Evolutionary conservation across 2,888 invertebrate species (phyloP).

Genomic region (Geophilus truncorum): DNA sequence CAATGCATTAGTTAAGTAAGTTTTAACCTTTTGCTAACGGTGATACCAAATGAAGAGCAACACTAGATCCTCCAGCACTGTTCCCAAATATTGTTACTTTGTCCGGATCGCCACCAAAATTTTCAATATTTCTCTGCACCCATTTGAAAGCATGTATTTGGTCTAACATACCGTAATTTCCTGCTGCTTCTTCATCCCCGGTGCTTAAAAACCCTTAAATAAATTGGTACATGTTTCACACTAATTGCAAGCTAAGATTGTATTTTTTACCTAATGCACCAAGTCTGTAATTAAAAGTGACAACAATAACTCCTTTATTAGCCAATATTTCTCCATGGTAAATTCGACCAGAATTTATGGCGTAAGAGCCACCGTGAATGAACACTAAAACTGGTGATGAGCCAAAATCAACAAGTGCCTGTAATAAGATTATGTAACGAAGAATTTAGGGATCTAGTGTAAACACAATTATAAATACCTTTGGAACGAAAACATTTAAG

Average conservation of each 20-base stretch:
- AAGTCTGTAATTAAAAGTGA: slow-evolving; percentile 47
- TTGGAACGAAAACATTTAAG: slow-evolving; percentile 45
- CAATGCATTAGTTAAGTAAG: neutral
- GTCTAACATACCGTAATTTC: neutral
- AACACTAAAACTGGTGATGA: slow-evolving; percentile 45
- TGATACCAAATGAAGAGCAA: neutral
- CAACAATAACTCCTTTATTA: slow-evolving; percentile 43
- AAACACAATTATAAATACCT: too few relatives aligned
- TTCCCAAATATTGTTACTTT: neutral
- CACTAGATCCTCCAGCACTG: neutral
- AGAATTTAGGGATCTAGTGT: too few relatives aligned
- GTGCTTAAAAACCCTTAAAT: too few relatives aligned
- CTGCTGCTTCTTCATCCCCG: neutral
- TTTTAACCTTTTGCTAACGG: neutral
- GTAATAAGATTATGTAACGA: too few relatives aligned
- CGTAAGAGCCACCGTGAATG: slow-evolving; percentile 47
- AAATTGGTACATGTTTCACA: too few relatives aligned
- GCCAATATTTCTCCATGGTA: slow-evolving; percentile 47
- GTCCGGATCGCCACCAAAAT: neutral
- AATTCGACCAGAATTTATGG: slow-evolving; percentile 45
- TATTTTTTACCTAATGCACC: slow-evolving; percentile 47
- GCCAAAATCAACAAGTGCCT: neutral
- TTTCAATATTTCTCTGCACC: neutral
- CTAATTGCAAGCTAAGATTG: too few relatives aligned
- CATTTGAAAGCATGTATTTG: neutral